phyloP scores from a whole-genome alignment of 2,888 invertebrate species.

The Scelioninae gen. 1 region DNA sequence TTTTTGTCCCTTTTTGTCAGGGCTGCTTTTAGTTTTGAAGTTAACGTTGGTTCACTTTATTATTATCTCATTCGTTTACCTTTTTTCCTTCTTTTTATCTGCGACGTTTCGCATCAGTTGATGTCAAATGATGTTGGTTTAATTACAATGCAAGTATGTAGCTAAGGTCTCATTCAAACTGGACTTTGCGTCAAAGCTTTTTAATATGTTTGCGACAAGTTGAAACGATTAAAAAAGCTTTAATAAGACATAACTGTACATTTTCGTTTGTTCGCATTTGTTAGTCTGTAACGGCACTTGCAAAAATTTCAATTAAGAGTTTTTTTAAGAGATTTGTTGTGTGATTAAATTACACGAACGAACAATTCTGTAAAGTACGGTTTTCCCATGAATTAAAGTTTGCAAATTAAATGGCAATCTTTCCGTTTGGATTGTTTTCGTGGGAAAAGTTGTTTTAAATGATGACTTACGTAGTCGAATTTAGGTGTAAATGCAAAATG shows the following conservation, averaged over 20 bases:
- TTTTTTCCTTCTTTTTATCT: conserved; percentile 9
- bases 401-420: no score
- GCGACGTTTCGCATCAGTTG: conserved; percentile 13
- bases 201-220: conserved; percentile 4
- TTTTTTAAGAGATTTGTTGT: no score
- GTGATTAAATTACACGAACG: no score
- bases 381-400: no score
- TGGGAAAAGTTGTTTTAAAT: no score
- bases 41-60: conserved; percentile 6
- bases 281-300: conserved; percentile 3
- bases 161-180: conserved; percentile 13
- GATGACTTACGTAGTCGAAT: no score
- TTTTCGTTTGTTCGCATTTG: neutral
- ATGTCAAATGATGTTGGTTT: conserved; percentile 32
- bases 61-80: neutral
- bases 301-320: no score
- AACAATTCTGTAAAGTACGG: no score
- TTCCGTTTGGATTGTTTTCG: no score
- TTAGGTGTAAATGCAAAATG: neutral
- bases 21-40: conserved; percentile 23
- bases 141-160: conserved; percentile 48
- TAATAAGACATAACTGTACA: conserved; percentile 2
- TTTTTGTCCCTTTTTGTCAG: conserved; percentile 3
- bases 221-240: conserved; percentile 12
- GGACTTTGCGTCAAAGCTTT: conserved; percentile 14